These are phyloP conservation scores for Masticophis lateralis DNA, from an alignment of 2,797 vertebrate species.

Conservation along the genomic window DNA sequence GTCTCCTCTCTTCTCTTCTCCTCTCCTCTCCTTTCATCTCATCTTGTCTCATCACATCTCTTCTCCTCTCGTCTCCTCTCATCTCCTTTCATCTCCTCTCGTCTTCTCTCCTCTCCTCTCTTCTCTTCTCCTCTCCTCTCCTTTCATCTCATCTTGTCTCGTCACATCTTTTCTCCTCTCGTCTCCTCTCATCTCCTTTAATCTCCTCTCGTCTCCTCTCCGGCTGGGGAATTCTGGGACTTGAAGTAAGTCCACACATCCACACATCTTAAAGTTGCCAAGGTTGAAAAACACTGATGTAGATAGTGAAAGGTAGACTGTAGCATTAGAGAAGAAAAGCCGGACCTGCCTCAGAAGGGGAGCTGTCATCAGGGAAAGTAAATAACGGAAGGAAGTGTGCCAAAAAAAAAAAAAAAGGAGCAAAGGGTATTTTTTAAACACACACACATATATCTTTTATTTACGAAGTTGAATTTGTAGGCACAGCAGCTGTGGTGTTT, in stretches of 20 bases:
- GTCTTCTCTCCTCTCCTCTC: too few relatives aligned
- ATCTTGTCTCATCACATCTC: not conserved
- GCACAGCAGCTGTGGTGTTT: not conserved
- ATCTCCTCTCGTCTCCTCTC: not conserved
- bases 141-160: not conserved
- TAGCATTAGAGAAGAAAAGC: not conserved
- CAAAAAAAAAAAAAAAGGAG: not conserved
- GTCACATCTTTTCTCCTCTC: not conserved
- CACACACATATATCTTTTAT: not conserved
- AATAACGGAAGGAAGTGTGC: not conserved
- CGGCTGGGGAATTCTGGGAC: not conserved
- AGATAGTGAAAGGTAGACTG: constrained; percentile 12
- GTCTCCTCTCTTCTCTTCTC: too few relatives aligned
- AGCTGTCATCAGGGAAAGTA: not conserved
- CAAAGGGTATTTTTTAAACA: not conserved
- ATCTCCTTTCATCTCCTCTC: too few relatives aligned
- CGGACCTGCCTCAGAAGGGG: not conserved
- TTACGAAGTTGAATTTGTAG: not conserved
- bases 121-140: too few relatives aligned
- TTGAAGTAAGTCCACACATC: not conserved
- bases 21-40: not conserved
- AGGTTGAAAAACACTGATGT: not conserved
- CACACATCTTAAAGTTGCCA: not conserved
- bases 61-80: too few relatives aligned
- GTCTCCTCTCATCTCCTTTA: too few relatives aligned